phyloP scores from a whole-genome alignment of 35 echinoderm and acorn worm genomes.

The Lytechinus variegatus region DNA sequence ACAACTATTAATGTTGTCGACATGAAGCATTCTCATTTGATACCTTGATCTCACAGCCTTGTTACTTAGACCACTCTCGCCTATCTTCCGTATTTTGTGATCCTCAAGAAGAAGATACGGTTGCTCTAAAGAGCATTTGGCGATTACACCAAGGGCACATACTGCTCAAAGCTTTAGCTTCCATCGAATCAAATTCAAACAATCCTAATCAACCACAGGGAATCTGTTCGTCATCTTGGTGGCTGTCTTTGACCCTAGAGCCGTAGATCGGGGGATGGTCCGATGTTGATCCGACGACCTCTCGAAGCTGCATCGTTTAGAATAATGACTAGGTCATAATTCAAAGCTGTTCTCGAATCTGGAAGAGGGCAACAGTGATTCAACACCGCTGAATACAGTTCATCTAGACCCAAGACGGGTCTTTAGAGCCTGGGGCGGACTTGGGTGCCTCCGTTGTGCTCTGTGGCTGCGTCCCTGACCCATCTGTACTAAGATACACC shows the following conservation, averaged over 20 bases:
- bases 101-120: neutral
- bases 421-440: slow-evolving; percentile 28
- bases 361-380: neutral
- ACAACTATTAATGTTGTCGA: neutral
- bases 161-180: neutral
- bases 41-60: neutral
- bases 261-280: neutral
- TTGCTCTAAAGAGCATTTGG: neutral
- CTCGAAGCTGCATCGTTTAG: neutral
- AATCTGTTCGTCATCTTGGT: neutral
- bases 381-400: neutral
- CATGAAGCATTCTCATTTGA: neutral
- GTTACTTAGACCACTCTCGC: neutral
- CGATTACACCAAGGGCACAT: neutral
- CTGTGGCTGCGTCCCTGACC: slow-evolving; percentile 41
- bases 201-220: neutral
- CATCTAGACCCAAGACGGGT: slow-evolving; percentile 49
- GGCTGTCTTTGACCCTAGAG: neutral
- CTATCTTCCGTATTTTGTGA: neutral
- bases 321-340: neutral
- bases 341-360: slow-evolving; percentile 2
- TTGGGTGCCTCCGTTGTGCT: slow-evolving; percentile 45
- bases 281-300: neutral
- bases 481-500: slow-evolving; percentile 47
- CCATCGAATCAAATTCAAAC: neutral